Conservation (phyloP, 2,113 vertebrate genomes). For the Bufo bufo region DNA sequence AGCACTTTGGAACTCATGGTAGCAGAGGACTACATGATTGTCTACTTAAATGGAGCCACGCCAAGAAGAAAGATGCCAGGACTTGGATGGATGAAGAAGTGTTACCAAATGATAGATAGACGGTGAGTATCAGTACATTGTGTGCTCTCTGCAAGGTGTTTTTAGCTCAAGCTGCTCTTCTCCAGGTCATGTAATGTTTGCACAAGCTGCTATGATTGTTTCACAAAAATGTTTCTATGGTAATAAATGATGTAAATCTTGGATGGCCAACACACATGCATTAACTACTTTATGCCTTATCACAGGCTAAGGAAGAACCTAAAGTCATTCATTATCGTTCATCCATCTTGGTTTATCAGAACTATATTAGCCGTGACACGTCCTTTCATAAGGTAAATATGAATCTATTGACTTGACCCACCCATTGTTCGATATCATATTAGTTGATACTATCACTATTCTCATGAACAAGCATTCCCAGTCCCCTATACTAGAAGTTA, state of each 20-base stretch:
- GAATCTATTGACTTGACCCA: no score
- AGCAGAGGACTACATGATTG: constrained; percentile 97
- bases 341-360: constrained; percentile 98
- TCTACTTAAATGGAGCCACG: constrained; percentile 96
- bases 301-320: constrained; percentile 93
- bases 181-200: background rate
- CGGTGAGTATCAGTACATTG: constrained; percentile 69
- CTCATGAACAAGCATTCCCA: background rate
- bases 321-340: constrained; percentile 97
- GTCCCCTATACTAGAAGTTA: background rate
- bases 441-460: background rate
- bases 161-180: background rate
- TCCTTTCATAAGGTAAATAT: constrained; percentile 93
- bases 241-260: background rate
- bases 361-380: constrained; percentile 91
- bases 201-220: background rate
- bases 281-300: constrained; percentile 55
- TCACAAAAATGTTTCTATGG: background rate
- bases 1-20: constrained; percentile 96
- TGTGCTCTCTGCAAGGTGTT: background rate
- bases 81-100: constrained; percentile 94
- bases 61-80: constrained; percentile 94
- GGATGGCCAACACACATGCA: background rate
- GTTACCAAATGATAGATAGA: constrained; percentile 98
- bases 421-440: background rate